These are phyloP conservation scores for Drosophila phalerata DNA, from an alignment of 2,888 invertebrate genomes.

Conservation along the genomic window DNA sequence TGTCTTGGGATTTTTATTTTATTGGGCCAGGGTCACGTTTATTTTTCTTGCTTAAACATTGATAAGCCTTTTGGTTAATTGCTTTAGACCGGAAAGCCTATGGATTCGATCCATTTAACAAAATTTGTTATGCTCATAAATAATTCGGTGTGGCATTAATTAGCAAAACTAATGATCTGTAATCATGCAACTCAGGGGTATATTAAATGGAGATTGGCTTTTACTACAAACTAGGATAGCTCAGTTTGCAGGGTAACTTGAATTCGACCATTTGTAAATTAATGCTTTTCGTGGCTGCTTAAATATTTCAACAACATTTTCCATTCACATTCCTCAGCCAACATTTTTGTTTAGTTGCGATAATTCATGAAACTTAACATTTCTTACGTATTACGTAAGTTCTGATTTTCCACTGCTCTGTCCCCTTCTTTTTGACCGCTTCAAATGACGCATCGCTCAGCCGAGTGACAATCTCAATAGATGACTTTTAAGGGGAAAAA, in stretches of 20 bases:
- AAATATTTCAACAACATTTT: constrained; percentile 20
- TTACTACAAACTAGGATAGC: not conserved
- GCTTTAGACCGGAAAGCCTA: constrained; percentile 1
- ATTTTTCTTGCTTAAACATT: constrained; percentile 43
- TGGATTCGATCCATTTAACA: constrained; percentile 19
- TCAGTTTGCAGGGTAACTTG: not conserved
- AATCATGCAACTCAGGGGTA: constrained; percentile 8
- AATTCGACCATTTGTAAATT: not conserved
- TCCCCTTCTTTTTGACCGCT: not conserved
- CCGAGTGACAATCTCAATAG: constrained; percentile 46
- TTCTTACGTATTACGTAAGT: constrained; percentile 31
- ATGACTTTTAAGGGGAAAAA: not conserved
- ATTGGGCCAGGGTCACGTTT: constrained; percentile 16
- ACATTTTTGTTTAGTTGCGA: not conserved
- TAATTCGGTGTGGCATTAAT: constrained; percentile 31
- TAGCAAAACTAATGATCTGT: constrained; percentile 23
- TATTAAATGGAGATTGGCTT: not conserved
- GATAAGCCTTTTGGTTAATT: constrained; percentile 44
- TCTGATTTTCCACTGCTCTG: not conserved
- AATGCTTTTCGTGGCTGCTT: not conserved
- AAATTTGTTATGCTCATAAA: constrained; percentile 39
- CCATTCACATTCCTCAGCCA: not conserved
- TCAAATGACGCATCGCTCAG: constrained; percentile 46
- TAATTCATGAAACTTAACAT: constrained; percentile 9
- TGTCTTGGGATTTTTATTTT: not conserved